A percentile compares a stretch with the other conserved stretches of the same genome.
Conservation (phyloP, 2,888 invertebrate species). For the Amiota communis region DNA sequence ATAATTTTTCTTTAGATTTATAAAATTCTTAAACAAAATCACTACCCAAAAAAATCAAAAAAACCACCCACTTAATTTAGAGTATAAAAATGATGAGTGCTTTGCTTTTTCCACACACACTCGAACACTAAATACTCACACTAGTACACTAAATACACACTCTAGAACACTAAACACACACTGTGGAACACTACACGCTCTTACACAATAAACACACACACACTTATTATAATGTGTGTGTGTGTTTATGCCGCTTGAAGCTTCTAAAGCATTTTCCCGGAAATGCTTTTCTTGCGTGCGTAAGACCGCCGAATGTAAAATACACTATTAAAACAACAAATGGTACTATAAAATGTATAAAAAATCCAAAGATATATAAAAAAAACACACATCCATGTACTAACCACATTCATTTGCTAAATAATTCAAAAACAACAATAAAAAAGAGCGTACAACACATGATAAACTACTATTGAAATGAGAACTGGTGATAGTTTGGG, state of each 20-base stretch:
- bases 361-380: neutral
- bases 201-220: too few species aligned
- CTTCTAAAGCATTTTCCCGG: conserved; percentile 10
- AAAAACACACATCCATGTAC: too few species aligned
- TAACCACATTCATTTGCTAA: conserved; percentile 4
- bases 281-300: conserved; percentile 17
- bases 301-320: conserved; percentile 9
- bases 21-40: too few species aligned
- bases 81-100: conserved; percentile 23
- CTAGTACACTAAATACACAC: too few species aligned
- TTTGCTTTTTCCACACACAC: conserved; percentile 17
- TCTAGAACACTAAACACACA: too few species aligned
- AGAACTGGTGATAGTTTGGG: too few species aligned
- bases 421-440: neutral
- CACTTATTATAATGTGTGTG: too few species aligned
- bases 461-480: neutral
- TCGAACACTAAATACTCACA: too few species aligned
- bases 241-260: neutral
- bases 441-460: neutral
- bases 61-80: neutral
- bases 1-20: too few species aligned
- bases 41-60: neutral
- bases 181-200: too few species aligned
- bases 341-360: neutral
- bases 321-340: conserved; percentile 10